A percentile compares a stretch with the other conserved stretches of the same genome.
phyloP scores from a whole-genome alignment of 2,113 vertebrate genomes.

The Toxotes chatareus region DNA sequence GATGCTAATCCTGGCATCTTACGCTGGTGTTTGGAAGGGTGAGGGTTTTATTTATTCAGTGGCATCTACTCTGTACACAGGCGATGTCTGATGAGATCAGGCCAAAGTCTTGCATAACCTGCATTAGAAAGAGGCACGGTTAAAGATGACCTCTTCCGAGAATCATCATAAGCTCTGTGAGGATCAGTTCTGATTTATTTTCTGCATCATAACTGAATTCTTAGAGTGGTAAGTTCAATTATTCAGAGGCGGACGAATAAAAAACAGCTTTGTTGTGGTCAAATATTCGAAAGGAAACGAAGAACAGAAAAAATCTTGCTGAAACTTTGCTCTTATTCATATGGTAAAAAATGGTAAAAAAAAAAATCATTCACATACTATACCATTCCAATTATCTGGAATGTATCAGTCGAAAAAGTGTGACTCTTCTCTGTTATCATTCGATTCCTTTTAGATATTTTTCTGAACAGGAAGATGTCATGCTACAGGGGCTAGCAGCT shows the following conservation, averaged over 20 bases:
- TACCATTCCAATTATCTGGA: neutral
- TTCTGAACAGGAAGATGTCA: slow-evolving; percentile 16
- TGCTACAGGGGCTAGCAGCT: slow-evolving; percentile 29
- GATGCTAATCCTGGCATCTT: slow-evolving; percentile 80
- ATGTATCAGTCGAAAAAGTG: neutral
- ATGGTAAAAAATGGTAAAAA: neutral
- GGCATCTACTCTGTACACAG: slow-evolving; percentile 73
- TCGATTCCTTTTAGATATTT: slow-evolving; percentile 5
- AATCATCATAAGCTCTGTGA: slow-evolving; percentile 58
- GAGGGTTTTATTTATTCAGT: slow-evolving; percentile 83
- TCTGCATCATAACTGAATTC: slow-evolving; percentile 37
- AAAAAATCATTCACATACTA: neutral
- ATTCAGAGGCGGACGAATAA: slow-evolving; percentile 24
- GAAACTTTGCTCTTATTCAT: slow-evolving; percentile 9
- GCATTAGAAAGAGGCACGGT: slow-evolving; percentile 66
- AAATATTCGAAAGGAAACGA: slow-evolving; percentile 2
- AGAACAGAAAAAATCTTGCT: slow-evolving; percentile 15
- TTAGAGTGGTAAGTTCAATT: slow-evolving; percentile 35
- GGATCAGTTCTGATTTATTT: slow-evolving; percentile 57
- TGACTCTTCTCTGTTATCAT: neutral
- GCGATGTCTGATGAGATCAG: slow-evolving; percentile 73
- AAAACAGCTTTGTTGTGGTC: slow-evolving; percentile 28
- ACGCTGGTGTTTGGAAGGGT: slow-evolving; percentile 70
- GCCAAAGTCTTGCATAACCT: slow-evolving; percentile 59
- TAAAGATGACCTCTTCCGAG: slow-evolving; percentile 80